phyloP scores from a whole-genome alignment of 2,797 vertebrate species.

The Notolabrus celidotus region DNA sequence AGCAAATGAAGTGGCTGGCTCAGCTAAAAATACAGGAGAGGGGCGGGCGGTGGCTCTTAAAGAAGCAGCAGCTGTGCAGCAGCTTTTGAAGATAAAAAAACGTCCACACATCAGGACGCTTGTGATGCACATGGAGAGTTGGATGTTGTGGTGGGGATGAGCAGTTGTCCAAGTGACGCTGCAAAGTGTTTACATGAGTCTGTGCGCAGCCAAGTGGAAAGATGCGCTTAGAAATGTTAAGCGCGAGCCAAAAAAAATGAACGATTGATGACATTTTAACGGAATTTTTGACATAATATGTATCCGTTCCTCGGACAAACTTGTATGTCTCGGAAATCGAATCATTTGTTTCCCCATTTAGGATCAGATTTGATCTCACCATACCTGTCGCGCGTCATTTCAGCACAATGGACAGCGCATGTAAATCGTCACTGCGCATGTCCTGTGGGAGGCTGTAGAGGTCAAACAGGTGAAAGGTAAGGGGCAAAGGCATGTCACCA shows the following conservation, averaged over 20 bases:
- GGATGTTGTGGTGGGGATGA: constrained; percentile 22
- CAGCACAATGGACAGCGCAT: constrained; percentile 78
- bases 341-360: not conserved
- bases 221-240: constrained; percentile 1
- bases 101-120: constrained; percentile 44
- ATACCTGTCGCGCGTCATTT: constrained; percentile 39
- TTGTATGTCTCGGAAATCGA: accelerated
- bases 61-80: constrained; percentile 78
- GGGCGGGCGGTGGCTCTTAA: constrained; percentile 87
- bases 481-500: not conserved
- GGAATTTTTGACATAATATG: constrained; percentile 1
- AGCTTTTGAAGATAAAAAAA: constrained; percentile 31
- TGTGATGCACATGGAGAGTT: constrained; percentile 35
- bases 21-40: constrained; percentile 87
- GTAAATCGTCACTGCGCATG: constrained; percentile 10
- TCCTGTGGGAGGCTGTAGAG: not conserved
- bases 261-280: not conserved
- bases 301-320: not conserved
- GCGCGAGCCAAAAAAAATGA: not conserved
- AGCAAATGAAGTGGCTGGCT: constrained; percentile 85
- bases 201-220: constrained; percentile 33
- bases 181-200: constrained; percentile 15
- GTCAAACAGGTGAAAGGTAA: constrained; percentile 24
- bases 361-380: not conserved
- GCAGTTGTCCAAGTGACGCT: constrained; percentile 24